Base-by-base conservation (phyloP, 2,888 invertebrate genomes). In the Catocala fraxini region DNA sequence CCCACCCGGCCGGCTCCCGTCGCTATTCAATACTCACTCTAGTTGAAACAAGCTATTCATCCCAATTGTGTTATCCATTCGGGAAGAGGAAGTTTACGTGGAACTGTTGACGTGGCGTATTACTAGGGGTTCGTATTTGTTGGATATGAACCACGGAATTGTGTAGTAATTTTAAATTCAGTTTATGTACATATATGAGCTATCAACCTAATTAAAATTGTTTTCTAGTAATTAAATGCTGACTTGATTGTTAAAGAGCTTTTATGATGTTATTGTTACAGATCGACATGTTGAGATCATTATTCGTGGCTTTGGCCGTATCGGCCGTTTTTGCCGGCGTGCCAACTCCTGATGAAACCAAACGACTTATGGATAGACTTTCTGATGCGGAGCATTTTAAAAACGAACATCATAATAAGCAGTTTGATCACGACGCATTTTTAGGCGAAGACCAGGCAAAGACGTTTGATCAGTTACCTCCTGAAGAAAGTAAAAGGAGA, bases 361-460 rank as follows among this genome's bases (percentile, higher is more conserved):
- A 96, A 67, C 91, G 96, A 63, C 91, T 96, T 13, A 89, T 96
- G 79, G 96, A 97, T 71, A 94, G 97, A 83, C 93, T 98, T 5
- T 97, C 97, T 69, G 96, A 97, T 70, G 95, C 96, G 57, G 96
- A 97, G 70, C 99, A 99, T 84, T 98, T 96, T 79, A 95, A 96
- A 70, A 96, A 97, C 71, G 97, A 96, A 34, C 96, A 97, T 65
- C 98, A 98, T 81, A 98, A 99, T 88, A 94, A 96, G 54, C 97
- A 98, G 73, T 99, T 98, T 86, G 99, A 99, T 85, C 99, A 99
- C 85, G 99, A 99, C 86, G 99, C 99, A 0, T 99, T 99, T 88
- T 95, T 99, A 10, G 99, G 99, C 0, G 98, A 98, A 85, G 98
- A 98, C 71, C 96, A 96, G 76, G 98, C 99, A 0, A 98, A 98